A percentile compares a stretch with the other conserved stretches of the same genome.
Conservation (phyloP, 1,140 invertebrate genomes). For the Drosophila parvula region DNA sequence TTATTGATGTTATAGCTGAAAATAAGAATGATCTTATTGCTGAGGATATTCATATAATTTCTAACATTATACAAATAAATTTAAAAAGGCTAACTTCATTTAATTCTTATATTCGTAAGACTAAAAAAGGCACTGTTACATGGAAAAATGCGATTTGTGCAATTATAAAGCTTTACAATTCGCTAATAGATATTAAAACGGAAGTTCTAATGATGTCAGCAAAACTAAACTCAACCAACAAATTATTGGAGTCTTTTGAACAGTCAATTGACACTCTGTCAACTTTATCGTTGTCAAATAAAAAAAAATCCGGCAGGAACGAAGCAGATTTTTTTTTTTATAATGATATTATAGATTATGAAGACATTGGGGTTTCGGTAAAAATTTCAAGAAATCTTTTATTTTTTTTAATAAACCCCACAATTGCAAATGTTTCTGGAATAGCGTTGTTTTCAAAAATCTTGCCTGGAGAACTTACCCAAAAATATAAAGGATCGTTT, state of each 20-base stretch:
- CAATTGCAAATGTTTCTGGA: conserved; percentile 85
- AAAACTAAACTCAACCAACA: conserved; percentile 85
- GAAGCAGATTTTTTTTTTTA: background rate
- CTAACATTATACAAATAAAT: conserved; percentile 78
- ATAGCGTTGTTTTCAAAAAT: conserved; percentile 84
- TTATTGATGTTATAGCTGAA: conserved; percentile 55
- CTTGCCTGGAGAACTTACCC: background rate
- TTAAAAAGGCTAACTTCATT: conserved; percentile 1
- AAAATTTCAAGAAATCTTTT: conserved; percentile 84
- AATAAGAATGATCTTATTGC: conserved; percentile 79
- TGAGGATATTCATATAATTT: conserved; percentile 85
- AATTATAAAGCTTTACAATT: conserved; percentile 85
- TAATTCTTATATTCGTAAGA: background rate
- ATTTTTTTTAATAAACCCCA: conserved; percentile 85
- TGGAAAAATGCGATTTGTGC: conserved; percentile 71
- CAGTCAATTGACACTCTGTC: conserved; percentile 72
- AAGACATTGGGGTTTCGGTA: conserved; percentile 58
- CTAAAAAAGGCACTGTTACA: background rate
- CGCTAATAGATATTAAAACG: conserved; percentile 84
- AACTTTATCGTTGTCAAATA: conserved; percentile 8
- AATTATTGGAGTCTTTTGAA: conserved; percentile 85
- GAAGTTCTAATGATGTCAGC: conserved; percentile 84
- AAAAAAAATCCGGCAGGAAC: conserved; percentile 2
- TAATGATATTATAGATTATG: conserved; percentile 56
- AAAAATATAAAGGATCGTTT: conserved; percentile 72